Percentiles rank a stretch among this genome's conserved stretches.
These are phyloP conservation scores for Platichthys stellatus DNA, from an alignment of 2,113 vertebrate genomes.

Conservation along the genomic window DNA sequence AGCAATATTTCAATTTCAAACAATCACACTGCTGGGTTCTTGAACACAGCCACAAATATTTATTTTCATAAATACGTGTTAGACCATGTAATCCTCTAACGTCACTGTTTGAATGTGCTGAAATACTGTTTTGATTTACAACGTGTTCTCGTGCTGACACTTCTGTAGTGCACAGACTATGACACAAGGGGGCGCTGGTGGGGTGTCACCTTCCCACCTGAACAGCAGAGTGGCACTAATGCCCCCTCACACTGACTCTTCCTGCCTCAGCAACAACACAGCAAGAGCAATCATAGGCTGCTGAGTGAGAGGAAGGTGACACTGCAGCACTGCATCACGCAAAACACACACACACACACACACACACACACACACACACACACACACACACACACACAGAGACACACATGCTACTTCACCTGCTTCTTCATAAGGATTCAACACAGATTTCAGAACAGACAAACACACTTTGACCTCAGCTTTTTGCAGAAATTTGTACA, in stretches of 20 bases:
- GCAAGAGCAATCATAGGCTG: slow-evolving; percentile 2
- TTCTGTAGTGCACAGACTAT: slow-evolving; percentile 20
- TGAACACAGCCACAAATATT: neutral
- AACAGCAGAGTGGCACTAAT: neutral
- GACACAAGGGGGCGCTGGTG: slow-evolving; percentile 43
- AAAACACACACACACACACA: neutral
- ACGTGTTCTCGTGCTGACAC: too few species aligned
- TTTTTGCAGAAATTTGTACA: too few species aligned
- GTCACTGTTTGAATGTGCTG: neutral
- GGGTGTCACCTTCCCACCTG: neutral
- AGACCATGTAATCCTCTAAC: neutral
- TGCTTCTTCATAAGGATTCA: neutral
- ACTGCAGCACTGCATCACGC: neutral
- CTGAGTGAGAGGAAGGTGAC: slow-evolving; percentile 4
- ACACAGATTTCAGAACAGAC: neutral
- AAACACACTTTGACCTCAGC: too few species aligned
- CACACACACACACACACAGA: neutral
- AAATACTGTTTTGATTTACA: neutral
- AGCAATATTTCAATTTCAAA: neutral
- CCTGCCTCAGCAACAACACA: slow-evolving; percentile 31
- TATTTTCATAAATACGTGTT: neutral
- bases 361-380: slow-evolving; percentile 1
- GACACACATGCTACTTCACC: neutral
- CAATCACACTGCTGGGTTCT: neutral
- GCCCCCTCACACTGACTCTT: neutral